Percentiles rank a stretch among this genome's conserved stretches.
phyloP scores from a whole-genome alignment of 1,140 invertebrate genomes.

The Neodiprion pinetum region DNA sequence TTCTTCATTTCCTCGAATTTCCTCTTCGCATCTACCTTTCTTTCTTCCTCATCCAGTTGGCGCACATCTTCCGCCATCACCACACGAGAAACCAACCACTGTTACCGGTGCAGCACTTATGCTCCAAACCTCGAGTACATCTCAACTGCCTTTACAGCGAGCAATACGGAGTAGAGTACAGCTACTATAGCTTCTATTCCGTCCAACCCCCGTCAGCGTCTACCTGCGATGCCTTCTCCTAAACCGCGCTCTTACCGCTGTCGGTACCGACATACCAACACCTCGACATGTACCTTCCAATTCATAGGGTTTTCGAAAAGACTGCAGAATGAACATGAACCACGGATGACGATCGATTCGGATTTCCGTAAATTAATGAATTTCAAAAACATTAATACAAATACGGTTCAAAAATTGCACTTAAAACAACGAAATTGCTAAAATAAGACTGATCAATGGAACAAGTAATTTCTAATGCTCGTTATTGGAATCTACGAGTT shows the following conservation, averaged over 20 bases:
- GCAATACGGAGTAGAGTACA: not conserved
- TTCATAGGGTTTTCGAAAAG: too few species aligned
- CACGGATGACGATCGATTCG: too few species aligned
- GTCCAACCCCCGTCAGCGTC: not conserved
- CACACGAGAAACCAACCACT: not conserved
- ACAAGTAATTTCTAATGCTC: not conserved
- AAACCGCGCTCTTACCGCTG: not conserved
- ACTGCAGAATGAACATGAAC: too few species aligned
- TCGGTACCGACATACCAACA: too few species aligned
- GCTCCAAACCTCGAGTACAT: not conserved
- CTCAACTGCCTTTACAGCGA: not conserved
- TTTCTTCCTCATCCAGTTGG: constrained; percentile 8
- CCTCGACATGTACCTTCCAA: too few species aligned
- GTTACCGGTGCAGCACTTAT: constrained; percentile 2
- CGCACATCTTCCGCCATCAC: not conserved
- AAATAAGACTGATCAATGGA: too few species aligned
- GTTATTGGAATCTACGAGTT: not conserved
- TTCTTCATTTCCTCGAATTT: constrained; percentile 20
- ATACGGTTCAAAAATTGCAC: too few species aligned
- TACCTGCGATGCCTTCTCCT: not conserved
- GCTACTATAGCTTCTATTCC: not conserved
- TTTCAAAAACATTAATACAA: too few species aligned
- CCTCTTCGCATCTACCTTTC: constrained; percentile 35
- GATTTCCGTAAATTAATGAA: too few species aligned
- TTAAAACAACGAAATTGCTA: too few species aligned